These are phyloP conservation scores for Odocoileus virginianus DNA, from an alignment of 2,113 vertebrate genomes.

Conservation along the genomic window DNA sequence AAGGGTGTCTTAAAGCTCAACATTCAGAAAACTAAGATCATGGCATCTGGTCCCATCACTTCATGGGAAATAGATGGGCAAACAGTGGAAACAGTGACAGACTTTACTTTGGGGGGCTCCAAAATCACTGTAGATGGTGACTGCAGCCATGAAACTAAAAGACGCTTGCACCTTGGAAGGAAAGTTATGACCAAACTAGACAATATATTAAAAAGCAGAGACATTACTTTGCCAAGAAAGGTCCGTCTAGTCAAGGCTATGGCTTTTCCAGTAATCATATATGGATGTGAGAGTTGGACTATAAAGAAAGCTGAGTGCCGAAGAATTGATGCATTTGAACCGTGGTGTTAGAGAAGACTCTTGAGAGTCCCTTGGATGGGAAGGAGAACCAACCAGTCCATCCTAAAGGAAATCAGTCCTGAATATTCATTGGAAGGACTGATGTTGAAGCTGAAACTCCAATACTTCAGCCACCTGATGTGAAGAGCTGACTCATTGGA, in stretches of 20 bases:
- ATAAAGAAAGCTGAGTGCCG: background rate
- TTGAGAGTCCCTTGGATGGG: background rate
- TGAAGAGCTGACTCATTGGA: background rate
- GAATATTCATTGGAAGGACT: background rate
- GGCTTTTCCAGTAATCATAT: background rate
- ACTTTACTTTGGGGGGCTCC: background rate
- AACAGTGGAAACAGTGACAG: background rate
- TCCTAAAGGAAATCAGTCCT: background rate
- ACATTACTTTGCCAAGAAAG: background rate
- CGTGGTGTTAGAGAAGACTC: background rate
- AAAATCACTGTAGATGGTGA: background rate
- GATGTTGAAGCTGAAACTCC: background rate
- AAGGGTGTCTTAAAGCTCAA: background rate
- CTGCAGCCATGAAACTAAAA: background rate
- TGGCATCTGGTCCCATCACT: background rate
- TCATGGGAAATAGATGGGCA: background rate
- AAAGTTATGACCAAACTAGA: background rate
- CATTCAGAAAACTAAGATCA: background rate
- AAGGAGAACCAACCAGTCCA: background rate
- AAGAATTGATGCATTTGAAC: background rate
- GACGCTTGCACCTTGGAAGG: background rate
- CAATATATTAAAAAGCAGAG: background rate
- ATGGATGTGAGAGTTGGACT: background rate
- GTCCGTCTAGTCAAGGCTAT: background rate
- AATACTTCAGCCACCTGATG: background rate